Evolutionary conservation across 2,113 vertebrate genomes (phyloP).

Genomic region (Stercorarius parasiticus): DNA sequence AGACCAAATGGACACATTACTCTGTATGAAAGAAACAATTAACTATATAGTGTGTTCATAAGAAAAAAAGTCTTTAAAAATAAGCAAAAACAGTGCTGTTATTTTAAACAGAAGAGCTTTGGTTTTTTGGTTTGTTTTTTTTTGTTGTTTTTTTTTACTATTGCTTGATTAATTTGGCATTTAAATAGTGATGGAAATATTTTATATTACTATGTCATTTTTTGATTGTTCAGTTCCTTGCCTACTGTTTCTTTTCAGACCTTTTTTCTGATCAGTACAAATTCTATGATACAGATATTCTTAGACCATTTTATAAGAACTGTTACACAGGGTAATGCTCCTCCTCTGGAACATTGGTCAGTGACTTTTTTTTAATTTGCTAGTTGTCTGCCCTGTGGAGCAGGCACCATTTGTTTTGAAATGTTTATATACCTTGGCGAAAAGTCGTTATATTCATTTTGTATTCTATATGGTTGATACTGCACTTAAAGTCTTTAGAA

Average conservation of each 20-base stretch:
- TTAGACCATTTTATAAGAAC: conserved; percentile 74
- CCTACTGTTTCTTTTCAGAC: conserved; percentile 71
- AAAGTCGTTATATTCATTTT: conserved; percentile 71
- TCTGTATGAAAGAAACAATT: conserved; percentile 77
- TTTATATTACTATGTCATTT: conserved; percentile 77
- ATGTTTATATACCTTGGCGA: conserved; percentile 75
- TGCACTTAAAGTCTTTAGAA: conserved; percentile 74
- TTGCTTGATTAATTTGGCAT: conserved; percentile 82
- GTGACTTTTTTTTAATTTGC: conserved; percentile 70
- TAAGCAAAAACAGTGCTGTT: conserved; percentile 76
- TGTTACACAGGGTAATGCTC: conserved; percentile 73
- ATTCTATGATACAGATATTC: conserved; percentile 74
- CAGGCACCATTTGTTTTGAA: conserved; percentile 75
- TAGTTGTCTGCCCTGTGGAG: conserved; percentile 84
- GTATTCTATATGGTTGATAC: conserved; percentile 74
- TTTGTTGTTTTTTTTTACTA: conserved; percentile 70
- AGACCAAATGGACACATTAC: conserved; percentile 87
- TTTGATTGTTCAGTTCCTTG: conserved; percentile 77
- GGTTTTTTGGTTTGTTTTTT: conserved; percentile 14
- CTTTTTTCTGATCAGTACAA: conserved; percentile 62
- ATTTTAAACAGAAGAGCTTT: conserved; percentile 80
- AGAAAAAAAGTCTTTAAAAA: conserved; percentile 77
- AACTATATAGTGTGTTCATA: conserved; percentile 83
- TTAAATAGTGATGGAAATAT: conserved; percentile 80
- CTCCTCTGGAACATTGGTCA: conserved; percentile 78